These are phyloP conservation scores for Macaca fascicularis DNA, from an alignment of 2,113 vertebrate species.

Conservation along the genomic window DNA sequence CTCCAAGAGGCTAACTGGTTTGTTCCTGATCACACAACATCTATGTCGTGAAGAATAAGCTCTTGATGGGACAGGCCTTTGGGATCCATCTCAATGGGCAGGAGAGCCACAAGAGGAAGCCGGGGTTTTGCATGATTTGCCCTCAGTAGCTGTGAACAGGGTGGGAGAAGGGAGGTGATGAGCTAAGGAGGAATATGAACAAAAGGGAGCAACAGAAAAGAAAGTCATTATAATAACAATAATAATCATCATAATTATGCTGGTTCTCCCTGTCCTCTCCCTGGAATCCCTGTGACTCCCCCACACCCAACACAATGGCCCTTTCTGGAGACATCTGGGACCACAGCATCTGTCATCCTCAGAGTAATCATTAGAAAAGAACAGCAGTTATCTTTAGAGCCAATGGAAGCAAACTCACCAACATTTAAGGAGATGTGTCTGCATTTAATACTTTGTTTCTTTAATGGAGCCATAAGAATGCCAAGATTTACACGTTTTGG, in stretches of 20 bases:
- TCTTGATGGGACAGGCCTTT: not conserved
- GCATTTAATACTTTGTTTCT: not conserved
- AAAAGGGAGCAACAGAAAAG: not conserved
- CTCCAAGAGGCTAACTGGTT: not conserved
- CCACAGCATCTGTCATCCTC: not conserved
- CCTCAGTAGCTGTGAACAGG: not conserved
- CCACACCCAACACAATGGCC: rapidly evolving
- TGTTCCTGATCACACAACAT: not conserved
- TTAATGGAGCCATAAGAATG: not conserved
- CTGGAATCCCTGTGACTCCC: not conserved
- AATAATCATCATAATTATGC: not conserved
- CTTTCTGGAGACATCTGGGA: not conserved
- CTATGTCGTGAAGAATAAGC: not conserved
- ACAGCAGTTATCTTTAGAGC: not conserved
- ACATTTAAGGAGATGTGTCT: not conserved
- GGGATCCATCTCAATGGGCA: not conserved
- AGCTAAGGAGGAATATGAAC: not conserved
- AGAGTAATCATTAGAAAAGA: not conserved
- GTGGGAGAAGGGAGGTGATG: not conserved
- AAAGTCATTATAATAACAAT: not conserved
- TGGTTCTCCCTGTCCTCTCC: not conserved
- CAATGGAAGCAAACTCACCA: not conserved
- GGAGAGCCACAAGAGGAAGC: not conserved
- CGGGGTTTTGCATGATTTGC: not conserved
- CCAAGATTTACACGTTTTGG: not conserved